Evolutionary conservation across 1,140 invertebrate species (phyloP).

Genomic region (Scaptomyza montana): DNA sequence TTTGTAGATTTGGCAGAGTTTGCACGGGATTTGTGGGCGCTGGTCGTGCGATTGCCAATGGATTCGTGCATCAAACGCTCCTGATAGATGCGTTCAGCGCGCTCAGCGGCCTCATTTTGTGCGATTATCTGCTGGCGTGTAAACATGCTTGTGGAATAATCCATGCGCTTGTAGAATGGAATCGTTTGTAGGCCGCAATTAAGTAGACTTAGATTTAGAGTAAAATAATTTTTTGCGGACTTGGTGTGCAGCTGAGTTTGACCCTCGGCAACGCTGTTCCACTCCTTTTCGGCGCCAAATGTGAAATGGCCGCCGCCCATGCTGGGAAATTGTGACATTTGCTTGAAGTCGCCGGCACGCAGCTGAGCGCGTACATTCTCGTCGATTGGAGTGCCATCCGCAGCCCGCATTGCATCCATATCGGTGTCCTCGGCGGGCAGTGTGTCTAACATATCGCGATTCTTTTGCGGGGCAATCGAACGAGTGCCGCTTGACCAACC

Average conservation of each 20-base stretch:
- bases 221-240: conserved; percentile 67
- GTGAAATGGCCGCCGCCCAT: conserved; percentile 74
- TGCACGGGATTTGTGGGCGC: conserved; percentile 32
- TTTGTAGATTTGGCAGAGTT: conserved; percentile 45
- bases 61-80: conserved; percentile 52
- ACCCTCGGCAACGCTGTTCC: conserved; percentile 58
- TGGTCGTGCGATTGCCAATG: conserved; percentile 34
- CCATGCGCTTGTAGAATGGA: conserved; percentile 81
- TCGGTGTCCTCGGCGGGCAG: conserved; percentile 56
- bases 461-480: conserved; percentile 54
- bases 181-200: conserved; percentile 75
- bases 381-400: conserved; percentile 53
- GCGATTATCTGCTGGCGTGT: conserved; percentile 56
- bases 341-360: conserved; percentile 69
- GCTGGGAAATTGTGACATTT: conserved; percentile 63
- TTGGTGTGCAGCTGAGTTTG: conserved; percentile 60
- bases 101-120: conserved; percentile 71
- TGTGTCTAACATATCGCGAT: conserved; percentile 55
- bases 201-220: conserved; percentile 64
- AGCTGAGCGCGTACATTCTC: conserved; percentile 72
- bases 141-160: conserved; percentile 67
- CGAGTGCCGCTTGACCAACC: conserved; percentile 48
- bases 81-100: conserved; percentile 65
- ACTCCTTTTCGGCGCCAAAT: conserved; percentile 76
- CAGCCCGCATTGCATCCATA: conserved; percentile 6